Evolutionary conservation across 2,113 vertebrate genomes (phyloP), one percentile per base, ranked within the genome.

Genomic region (Eptesicus fuscus): DNA sequence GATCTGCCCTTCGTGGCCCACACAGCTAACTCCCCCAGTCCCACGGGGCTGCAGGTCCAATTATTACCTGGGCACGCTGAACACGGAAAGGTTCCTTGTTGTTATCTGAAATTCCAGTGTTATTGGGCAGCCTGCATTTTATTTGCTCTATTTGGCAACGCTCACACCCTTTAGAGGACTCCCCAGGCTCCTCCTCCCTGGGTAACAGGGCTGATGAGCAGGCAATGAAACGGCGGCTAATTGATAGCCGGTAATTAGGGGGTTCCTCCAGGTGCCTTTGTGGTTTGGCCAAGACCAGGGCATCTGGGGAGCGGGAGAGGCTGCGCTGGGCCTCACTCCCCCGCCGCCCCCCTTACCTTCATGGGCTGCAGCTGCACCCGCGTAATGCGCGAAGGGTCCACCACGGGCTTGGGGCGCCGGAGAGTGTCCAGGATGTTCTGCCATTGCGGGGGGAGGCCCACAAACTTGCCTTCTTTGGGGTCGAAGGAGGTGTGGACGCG

Each of bases 401-500:
- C 99, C 98, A 99, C 99, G 0, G 99, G 99, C 97, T 99, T 99
- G 97, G 99, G 99, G 78, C 99, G 98, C 76, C 99, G 98, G 80
- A 99, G 98, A 0, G 99, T 99, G 95, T 99, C 99, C 84, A 99
- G 98, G 86, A 99, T 98, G 87, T 99, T 99, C 96, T 99, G 99
- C 99, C 99, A 99, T 98, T 99, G 99, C 7, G 98, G 99, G 0
- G 99, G 99, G 23, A 99, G 98, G 25, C 99, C 99, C 96, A 99
- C 98, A 40, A 99, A 99, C 96, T 99, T 99, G 83, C 99, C 99
- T 3, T 98, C 99, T 95, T 99, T 99, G 79, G 98, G 97, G 90
- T 99, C 99, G n/a, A 99, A 99, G 0, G 99, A 99, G 23, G 99
- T 99, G 96, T 99, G 99, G 91, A 99, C 99, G 0, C 99, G 99